Evolutionary conservation across 2,113 vertebrate genomes (phyloP), one percentile per base, ranked within the genome.

Genomic region (Gasterosteus nipponicus): DNA sequence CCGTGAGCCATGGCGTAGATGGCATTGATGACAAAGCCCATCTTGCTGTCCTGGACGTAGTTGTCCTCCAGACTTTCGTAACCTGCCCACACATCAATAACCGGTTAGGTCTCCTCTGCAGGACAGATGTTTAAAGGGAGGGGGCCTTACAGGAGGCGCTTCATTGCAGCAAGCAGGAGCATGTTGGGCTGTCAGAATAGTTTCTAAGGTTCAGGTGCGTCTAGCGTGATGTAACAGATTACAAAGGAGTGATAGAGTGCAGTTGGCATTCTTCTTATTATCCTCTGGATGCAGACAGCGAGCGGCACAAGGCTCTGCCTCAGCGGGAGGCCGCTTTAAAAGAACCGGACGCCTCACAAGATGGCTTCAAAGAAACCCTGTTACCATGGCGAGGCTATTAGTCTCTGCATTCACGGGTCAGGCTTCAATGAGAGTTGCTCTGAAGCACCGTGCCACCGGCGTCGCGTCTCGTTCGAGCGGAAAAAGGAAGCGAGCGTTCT

Each of bases 11-110:
- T 99, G 71, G 98, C 97, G 0, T 98, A 97, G 88, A 99, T 99
- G 88, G 98, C 98, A 16, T 99, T 99, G 87, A 99, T 98, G 90
- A 99, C 97, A 68, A 99, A 99, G 63, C 98, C 97, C 98, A 99
- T 99, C 93, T 99, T 99, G 90, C 97, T 99, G 93, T 99, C 98
- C 73, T 99, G 98, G 14, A 99, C 98, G 0, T 99, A 99, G 85
- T 98, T 98, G 89, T 99, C 97, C 92, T 97, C 96, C 83, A 99
- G 94, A 86, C 92, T 98, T 71, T 99, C 98, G 59, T 98, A 97
- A 77, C 98, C 98, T 95, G 93, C 33, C 77, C 88, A 85, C 64
- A 93, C 61, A 86, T 5, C n/a, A 68, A 66, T 75, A 5, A 29
- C 57, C 15, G 5, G 65, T 91, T 1, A 90, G 77, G 33, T 67